Evolutionary conservation across 2,113 vertebrate genomes (phyloP).

Genomic region (Turnix velox): DNA sequence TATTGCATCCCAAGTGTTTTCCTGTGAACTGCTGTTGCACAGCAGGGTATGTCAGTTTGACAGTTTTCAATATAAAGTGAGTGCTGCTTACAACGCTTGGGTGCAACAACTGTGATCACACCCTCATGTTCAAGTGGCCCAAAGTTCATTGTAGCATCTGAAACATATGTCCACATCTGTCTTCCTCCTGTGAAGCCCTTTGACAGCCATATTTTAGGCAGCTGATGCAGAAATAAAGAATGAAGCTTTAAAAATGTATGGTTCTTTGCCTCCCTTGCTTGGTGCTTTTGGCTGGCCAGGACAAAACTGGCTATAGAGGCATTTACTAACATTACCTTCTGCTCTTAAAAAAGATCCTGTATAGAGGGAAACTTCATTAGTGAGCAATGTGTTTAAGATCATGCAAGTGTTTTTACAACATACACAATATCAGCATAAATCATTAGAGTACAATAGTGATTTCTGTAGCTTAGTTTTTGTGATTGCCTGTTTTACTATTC

Average conservation of each 20-base stretch:
- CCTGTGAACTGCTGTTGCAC: neutral
- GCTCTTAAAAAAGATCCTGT: neutral
- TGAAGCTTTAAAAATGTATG: neutral
- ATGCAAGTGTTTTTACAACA: neutral
- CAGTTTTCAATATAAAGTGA: accelerated
- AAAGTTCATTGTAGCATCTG: neutral
- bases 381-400: neutral
- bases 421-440: neutral
- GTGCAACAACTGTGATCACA: neutral
- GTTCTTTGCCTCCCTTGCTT: neutral
- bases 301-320: neutral
- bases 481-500: neutral
- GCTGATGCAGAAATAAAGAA: neutral
- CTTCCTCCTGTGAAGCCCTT: neutral
- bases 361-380: neutral
- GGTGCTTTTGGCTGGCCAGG: neutral
- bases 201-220: neutral
- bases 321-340: neutral
- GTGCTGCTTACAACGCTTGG: neutral
- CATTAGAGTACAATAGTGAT: neutral
- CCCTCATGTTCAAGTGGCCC: neutral
- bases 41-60: neutral
- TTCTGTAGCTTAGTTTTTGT: neutral
- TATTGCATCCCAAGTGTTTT: neutral
- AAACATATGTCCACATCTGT: neutral